Evolutionary conservation across 2,888 invertebrate species (phyloP), one percentile per base, ranked within the genome.

Genomic region (Chironomus tentans): DNA sequence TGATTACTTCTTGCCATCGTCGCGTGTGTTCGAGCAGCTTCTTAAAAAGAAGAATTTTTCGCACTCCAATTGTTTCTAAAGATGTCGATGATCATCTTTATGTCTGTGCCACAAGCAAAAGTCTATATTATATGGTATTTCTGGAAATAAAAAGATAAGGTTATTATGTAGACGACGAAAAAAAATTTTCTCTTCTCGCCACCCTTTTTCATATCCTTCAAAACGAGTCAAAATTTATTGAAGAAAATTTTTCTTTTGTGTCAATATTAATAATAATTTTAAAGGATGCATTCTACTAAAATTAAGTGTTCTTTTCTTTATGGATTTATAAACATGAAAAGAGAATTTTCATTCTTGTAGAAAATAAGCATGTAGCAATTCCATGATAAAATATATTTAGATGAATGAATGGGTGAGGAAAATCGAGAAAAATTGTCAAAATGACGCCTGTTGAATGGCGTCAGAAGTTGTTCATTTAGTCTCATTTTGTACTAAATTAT

Each of bases 401-500:
- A 21, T 21, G 65, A 65, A 24, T 24, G 65, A 65, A 24, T 24
- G 65, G 24, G 65, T 56, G 65, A 65, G 13, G 65, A 21, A 65
- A 65, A 65, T 65, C 65, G 65, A 65, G 22, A 65, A 65, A 62
- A 68, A 74, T 74, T 74, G 74, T 74, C 74, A 68, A 65, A 65
- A 46, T 68, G 74, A 62, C 74, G 74, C 68, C 65, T 15, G n/a
- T 65, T 13, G 65, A n/a, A 47, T n/a, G 74, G 74, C 65, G 65
- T 74, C 68, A 68, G 21, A 48, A 46, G 65, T 62, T 74, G 65
- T 74, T 74, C 74, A 74, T 74, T 74, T 74, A 74, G 74, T 74
- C 50, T 74, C 74, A 74, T 74, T 74, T 74, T 74, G 24, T 74
- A 74, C 62, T 74, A 74, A 74, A 74, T 74, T 74, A 74, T 74